Percentiles rank a stretch among this genome's conserved stretches.
These are phyloP conservation scores for Sarcophilus harrisii DNA, from an alignment of 2,797 vertebrate genomes.

Conservation along the genomic window DNA sequence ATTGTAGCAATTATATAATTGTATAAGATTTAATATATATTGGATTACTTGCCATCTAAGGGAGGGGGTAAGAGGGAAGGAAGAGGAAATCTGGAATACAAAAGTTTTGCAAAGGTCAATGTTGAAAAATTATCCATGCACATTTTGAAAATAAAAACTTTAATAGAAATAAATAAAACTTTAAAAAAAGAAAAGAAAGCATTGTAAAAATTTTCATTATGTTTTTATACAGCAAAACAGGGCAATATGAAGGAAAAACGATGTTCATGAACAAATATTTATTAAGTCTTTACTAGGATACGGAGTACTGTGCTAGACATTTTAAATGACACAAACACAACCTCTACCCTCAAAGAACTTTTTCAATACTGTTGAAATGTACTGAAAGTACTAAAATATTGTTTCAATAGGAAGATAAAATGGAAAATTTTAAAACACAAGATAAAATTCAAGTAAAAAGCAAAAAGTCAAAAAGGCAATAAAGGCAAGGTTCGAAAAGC, in stretches of 20 bases:
- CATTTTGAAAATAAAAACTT: too few species aligned
- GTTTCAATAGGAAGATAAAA: neutral
- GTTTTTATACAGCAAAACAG: constrained; percentile 9
- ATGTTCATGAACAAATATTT: constrained; percentile 8
- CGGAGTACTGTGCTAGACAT: neutral
- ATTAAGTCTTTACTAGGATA: constrained; percentile 13
- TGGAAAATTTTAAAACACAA: constrained; percentile 4
- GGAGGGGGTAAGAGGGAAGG: too few species aligned
- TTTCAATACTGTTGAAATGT: neutral
- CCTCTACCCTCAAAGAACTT: neutral
- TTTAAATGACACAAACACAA: constrained; percentile 6
- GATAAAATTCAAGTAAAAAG: neutral
- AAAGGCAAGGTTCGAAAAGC: neutral
- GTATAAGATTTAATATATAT: too few species aligned
- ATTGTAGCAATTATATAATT: neutral
- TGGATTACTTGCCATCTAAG: too few species aligned
- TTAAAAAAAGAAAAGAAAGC: neutral
- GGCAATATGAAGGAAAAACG: constrained; percentile 8
- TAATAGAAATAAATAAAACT: too few species aligned
- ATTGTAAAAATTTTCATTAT: constrained; percentile 11
- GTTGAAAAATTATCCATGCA: too few species aligned
- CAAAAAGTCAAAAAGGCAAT: neutral
- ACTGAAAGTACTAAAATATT: neutral
- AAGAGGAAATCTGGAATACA: too few species aligned
- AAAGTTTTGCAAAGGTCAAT: too few species aligned